Base-by-base conservation (phyloP, 1,140 invertebrate species). In the Sarcophaga bullata region DNA sequence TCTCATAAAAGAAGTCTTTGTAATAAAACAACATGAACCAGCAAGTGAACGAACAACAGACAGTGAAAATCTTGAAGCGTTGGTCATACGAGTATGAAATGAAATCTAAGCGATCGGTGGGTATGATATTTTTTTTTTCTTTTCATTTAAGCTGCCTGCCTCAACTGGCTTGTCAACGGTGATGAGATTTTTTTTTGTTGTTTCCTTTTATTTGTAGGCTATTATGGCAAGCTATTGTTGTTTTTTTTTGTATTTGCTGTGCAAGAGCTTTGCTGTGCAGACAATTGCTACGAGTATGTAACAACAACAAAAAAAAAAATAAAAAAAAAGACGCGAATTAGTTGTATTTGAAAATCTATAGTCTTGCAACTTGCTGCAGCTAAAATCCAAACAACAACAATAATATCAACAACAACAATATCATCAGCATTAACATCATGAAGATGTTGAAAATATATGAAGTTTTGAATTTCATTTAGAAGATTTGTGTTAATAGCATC, bases 401-500 rank as follows among this genome's bases (percentile, higher is more conserved):
- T n/a, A n/a, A n/a, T n/a, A n/a, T n/a, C 25, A 37, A 37, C 25
- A 37, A 37, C 25, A 1, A 37, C 25, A 37, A 2, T 37, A 37
- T 4, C 1, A 37, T 2, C 25, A 37, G 25, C 25, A 37, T 2
- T 4, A 37, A 37, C 25, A 37, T 37, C 25, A 37, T 2, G 25
- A 37, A 37, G 25, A 37, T 37, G 25, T 37, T 37, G 62, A 68
- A 25, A 68, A 68, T 68, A 68, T 68, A 68, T 19, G n/a, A 48
- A 19, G 75, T 78, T 48, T 78, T 78, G 48, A 52, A 78, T 78
- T 78, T 50, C 75, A 50, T 78, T 84, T 85, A 73, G 78, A 80
- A 86, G 85, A 87, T 87, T 86, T 86, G 84, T 86, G 85, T 86
- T 86, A 87, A 87, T 87, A 85, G 87, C 86, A 88, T 88, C 87